phyloP scores from a whole-genome alignment of 2,888 invertebrate species.

The Maniola hyperantus region DNA sequence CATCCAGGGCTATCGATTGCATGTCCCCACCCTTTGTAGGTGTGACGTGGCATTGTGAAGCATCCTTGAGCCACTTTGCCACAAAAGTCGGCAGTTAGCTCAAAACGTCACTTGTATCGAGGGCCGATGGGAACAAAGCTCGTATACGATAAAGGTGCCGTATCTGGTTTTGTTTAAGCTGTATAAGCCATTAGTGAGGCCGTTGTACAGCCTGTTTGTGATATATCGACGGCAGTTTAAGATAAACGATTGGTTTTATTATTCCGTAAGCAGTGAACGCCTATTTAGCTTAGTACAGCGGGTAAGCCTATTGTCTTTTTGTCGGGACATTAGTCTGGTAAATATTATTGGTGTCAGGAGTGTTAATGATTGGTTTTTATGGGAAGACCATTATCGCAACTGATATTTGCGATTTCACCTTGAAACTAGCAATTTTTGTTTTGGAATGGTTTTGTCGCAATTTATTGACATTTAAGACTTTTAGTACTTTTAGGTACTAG shows the following conservation, averaged over 20 bases:
- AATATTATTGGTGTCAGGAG: not conserved
- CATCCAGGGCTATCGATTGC: slow-evolving; percentile 37
- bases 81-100: slow-evolving; percentile 39
- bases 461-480: too few relatives aligned
- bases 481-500: too few relatives aligned
- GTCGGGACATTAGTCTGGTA: not conserved
- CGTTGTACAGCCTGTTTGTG: slow-evolving; percentile 9
- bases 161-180: slow-evolving; percentile 16
- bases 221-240: slow-evolving; percentile 6
- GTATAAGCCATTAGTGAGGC: slow-evolving; percentile 4
- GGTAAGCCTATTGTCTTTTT: not conserved
- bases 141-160: slow-evolving; percentile 27
- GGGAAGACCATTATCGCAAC: too few relatives aligned
- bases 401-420: too few relatives aligned
- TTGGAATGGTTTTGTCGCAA: too few relatives aligned
- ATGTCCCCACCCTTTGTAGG: slow-evolving; percentile 33
- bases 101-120: slow-evolving; percentile 36
- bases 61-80: slow-evolving; percentile 33
- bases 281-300: not conserved
- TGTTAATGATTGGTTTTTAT: too few relatives aligned
- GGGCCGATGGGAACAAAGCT: slow-evolving; percentile 30
- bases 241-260: slow-evolving; percentile 12
- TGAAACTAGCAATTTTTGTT: too few relatives aligned
- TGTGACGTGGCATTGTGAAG: slow-evolving; percentile 34
- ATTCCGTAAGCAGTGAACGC: not conserved